A percentile compares a stretch with the other conserved stretches of the same genome.
Evolutionary conservation across 2,888 invertebrate genomes (phyloP).

Genomic region (Pseudococcus longispinus): DNA sequence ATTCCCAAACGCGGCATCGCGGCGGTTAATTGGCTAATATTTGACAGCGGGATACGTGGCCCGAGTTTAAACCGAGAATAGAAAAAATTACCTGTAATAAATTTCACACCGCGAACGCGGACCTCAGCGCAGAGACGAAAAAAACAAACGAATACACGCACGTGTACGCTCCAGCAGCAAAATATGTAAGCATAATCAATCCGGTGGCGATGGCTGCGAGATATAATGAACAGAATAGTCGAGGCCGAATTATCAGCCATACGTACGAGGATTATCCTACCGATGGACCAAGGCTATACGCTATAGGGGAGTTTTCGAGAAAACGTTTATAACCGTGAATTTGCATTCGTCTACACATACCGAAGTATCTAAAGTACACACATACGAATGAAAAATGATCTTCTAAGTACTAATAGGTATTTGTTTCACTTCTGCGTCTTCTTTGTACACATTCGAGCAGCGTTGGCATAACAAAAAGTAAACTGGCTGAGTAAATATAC

Average conservation of each 20-base stretch:
- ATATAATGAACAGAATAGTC: not conserved
- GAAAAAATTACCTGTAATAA: not conserved
- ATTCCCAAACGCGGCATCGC: not conserved
- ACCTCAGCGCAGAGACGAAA: not conserved
- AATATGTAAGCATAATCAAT: not conserved
- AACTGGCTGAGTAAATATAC: no score
- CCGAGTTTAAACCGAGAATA: not conserved
- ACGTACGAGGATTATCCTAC: not conserved
- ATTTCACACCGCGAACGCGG: not conserved
- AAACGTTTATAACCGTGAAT: slow-evolving; percentile 4
- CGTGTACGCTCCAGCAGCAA: not conserved
- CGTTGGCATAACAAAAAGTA: not conserved
- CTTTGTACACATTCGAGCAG: not conserved
- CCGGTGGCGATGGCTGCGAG: not conserved
- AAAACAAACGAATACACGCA: not conserved
- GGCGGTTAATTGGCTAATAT: slow-evolving; percentile 3
- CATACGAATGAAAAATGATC: not conserved
- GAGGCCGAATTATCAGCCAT: not conserved
- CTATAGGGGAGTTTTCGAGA: not conserved
- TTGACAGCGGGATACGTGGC: slow-evolving; percentile 28
- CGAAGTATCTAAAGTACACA: not conserved
- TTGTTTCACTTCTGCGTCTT: not conserved
- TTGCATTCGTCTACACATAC: not conserved
- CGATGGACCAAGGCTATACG: not conserved
- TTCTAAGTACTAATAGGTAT: not conserved